Evolutionary conservation across 2,113 vertebrate species (phyloP), one percentile per base, ranked within the genome.

Genomic region (Paraplagusia blochii): DNA sequence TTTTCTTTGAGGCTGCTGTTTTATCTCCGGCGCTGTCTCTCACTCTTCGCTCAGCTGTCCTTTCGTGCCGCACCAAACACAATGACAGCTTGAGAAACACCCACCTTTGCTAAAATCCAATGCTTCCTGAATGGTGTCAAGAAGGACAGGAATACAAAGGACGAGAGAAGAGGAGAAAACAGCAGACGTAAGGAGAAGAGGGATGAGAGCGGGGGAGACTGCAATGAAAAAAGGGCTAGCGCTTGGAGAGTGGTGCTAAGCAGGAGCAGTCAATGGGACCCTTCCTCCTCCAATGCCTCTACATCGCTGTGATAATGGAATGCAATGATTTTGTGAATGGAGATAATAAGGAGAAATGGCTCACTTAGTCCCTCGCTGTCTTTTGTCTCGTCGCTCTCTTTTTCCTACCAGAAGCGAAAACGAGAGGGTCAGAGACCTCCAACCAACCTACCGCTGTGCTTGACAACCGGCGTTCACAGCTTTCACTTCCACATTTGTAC

Each of bases 251-350:
- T 80, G 75, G 85, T 70, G 81, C 79, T 87, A 80, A 89, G 85
- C 85, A 80, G 84, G 71, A 70, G 83, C 83, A 83, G 88, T 86
- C 82, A 88, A 89, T 88, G 87, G 88, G 90, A 91, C 86, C 82
- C 79, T 88, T 86, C 86, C 85, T 89, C 89, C 85, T 85, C 83
- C 85, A 81, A 88, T 81, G 83, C 77, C 82, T 88, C 88, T 87
- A 90, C 89, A 91, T 90, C 70, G 78, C 88, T 77, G 63, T 81
- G 84, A 82, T 80, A 81, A 91, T 89, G 82, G 82, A 73, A 86
- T 86, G 85, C 76, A 76, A 87, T 87, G 83, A 72, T 81, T 89
- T 90, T 86, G 81, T 90, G 88, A 92, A 92, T 91, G 91, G 82
- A 82, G 75, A 76, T 79, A 79, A 84, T 87, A 85, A 87, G 83